Evolutionary conservation across 2,797 vertebrate species (phyloP), one percentile per base, ranked within the genome.

Genomic region (Odontamblyopus rebecca): DNA sequence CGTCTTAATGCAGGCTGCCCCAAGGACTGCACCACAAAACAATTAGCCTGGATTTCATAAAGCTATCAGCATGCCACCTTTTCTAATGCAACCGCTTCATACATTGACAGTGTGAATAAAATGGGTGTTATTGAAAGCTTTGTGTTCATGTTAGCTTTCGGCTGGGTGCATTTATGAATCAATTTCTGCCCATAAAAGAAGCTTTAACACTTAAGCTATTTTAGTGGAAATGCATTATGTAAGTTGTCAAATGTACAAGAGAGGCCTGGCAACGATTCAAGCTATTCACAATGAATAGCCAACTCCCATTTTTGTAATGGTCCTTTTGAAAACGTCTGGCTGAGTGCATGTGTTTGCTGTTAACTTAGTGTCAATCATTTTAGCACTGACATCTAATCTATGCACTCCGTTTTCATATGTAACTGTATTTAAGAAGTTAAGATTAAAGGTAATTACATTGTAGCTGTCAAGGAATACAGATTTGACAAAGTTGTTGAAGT

Each of bases 211-310:
- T 93, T 92, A 91, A 91, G 91, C 91, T 93, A 93, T 93, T 92
- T 93, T 91, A 93, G 91, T 92, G 91, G 85, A 91, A 94, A 94
- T 91, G 91, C 92, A 93, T 94, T 94, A 92, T 94, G 92, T 94
- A 93, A 93, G 92, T 92, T 91, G 89, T 91, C 89, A 89, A 88
- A 90, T 88, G 90, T 88, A 77, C 71, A 82, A 83, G 75, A 89
- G 86, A 86, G 85, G 86, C 79, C 82, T 61, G 84, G 89, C 87
- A 89, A 91, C 85, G 88, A 93, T 92, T 93, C 80, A 80, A 82
- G 78, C 88, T 90, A 88, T 93, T 93, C 89, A 93, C 79, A 91
- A 90, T 83, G 82, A 88, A 91, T 85, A 89, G 82, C 88, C 80
- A 78, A 84, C 72, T 82, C 80, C 82, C 80, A 84, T 90, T 90